A percentile compares a stretch with the other conserved stretches of the same genome.
phyloP scores from a whole-genome alignment of 1,140 invertebrate genomes.

The Pseudomyrmex dendroicus region DNA sequence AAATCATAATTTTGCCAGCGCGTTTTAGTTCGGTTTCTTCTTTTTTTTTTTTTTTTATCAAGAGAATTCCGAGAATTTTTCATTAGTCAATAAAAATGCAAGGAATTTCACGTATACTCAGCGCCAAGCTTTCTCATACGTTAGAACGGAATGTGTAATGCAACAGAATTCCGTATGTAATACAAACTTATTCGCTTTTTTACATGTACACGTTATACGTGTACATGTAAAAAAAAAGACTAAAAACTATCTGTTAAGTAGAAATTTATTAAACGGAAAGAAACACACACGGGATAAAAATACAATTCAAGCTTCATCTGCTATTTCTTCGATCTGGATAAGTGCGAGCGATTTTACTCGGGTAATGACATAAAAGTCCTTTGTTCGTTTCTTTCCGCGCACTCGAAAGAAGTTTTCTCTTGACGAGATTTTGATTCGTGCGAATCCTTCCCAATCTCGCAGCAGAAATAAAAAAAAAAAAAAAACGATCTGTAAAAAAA shows the following conservation, averaged over 20 bases:
- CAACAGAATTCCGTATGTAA: neutral
- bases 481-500: neutral
- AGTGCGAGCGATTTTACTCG: conserved; percentile 33
- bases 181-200: conserved; percentile 19
- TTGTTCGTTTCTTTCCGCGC: conserved; percentile 45
- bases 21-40: neutral
- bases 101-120: neutral
- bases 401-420: conserved; percentile 51
- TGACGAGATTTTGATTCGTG: conserved; percentile 66
- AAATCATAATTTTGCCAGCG: conserved; percentile 11
- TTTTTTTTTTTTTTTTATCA: neutral
- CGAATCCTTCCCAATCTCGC: conserved; percentile 49
- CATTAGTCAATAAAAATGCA: conserved; percentile 9
- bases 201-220: no score
- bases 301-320: conserved; percentile 33
- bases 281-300: neutral
- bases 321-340: conserved; percentile 37
- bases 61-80: neutral
- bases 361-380: conserved; percentile 53
- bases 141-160: conserved; percentile 2
- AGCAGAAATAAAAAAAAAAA: neutral
- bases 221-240: neutral
- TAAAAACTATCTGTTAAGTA: neutral
- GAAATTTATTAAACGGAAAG: conserved; percentile 12
- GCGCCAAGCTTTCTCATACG: neutral